Conservation (phyloP, 2,797 vertebrate species). For the Macropus fuliginosus region DNA sequence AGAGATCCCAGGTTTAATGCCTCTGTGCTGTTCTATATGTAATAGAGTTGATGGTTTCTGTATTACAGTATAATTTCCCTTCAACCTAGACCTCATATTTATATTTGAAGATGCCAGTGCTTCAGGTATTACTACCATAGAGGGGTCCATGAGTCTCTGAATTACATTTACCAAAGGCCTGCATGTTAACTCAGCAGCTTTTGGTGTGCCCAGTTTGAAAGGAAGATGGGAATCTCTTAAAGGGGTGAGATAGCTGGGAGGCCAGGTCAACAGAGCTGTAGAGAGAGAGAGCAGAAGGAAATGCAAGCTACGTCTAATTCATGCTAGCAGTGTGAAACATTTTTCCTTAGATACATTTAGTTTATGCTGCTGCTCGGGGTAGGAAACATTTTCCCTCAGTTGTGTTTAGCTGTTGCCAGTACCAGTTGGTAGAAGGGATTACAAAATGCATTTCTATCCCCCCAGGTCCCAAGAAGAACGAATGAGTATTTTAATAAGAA, state of each 20-base stretch:
- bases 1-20: background rate
- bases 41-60: background rate
- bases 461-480: background rate
- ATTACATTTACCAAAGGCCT: background rate
- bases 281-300: background rate
- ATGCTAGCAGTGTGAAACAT: background rate
- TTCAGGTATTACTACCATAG: background rate
- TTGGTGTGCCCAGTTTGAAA: background rate
- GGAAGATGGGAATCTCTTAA: background rate
- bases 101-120: background rate
- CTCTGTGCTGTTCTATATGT: background rate
- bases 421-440: background rate
- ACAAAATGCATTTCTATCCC: background rate
- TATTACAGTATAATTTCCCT: background rate
- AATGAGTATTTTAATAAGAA: background rate
- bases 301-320: background rate
- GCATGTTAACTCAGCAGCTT: background rate
- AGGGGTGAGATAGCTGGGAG: background rate
- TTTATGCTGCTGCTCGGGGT: background rate
- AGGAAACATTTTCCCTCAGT: background rate
- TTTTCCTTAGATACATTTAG: background rate
- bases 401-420: background rate
- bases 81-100: background rate
- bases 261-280: background rate
- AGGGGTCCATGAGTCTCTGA: background rate